Conservation (phyloP, 2,888 invertebrate species). For the Calameuta filiformis region DNA sequence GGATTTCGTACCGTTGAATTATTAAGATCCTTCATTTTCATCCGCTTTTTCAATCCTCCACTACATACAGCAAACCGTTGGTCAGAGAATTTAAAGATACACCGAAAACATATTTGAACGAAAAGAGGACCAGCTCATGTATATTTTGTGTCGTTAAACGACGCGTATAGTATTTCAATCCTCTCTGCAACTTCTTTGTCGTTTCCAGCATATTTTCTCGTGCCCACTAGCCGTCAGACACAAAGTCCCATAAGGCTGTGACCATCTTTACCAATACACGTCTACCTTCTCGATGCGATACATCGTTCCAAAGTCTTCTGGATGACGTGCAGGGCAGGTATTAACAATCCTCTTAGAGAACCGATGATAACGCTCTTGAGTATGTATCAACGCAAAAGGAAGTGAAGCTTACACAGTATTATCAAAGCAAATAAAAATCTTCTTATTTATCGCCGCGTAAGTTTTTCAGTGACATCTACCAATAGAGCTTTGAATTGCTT, state of each 20-base stretch:
- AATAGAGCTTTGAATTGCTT: too few relatives aligned
- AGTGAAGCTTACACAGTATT: background rate
- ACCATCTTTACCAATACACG: too few relatives aligned
- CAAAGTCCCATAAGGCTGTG: too few relatives aligned
- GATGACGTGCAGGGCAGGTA: background rate
- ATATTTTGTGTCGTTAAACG: too few relatives aligned
- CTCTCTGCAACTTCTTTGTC: too few relatives aligned
- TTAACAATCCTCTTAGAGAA: background rate
- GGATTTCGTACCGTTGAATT: background rate
- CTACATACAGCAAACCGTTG: background rate
- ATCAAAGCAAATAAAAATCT: background rate
- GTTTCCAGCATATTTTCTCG: too few relatives aligned
- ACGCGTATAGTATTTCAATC: too few relatives aligned
- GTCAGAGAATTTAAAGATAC: background rate
- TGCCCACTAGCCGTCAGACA: too few relatives aligned
- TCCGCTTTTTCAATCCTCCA: background rate
- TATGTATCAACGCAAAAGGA: background rate
- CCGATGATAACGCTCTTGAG: background rate
- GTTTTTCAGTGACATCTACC: background rate
- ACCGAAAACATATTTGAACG: too few relatives aligned
- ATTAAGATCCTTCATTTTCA: background rate
- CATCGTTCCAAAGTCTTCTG: background rate
- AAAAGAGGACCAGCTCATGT: too few relatives aligned
- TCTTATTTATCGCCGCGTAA: background rate
- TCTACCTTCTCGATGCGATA: background rate